Evolutionary conservation across 2,797 vertebrate species (phyloP).

Genomic region (Carduelis carduelis): DNA sequence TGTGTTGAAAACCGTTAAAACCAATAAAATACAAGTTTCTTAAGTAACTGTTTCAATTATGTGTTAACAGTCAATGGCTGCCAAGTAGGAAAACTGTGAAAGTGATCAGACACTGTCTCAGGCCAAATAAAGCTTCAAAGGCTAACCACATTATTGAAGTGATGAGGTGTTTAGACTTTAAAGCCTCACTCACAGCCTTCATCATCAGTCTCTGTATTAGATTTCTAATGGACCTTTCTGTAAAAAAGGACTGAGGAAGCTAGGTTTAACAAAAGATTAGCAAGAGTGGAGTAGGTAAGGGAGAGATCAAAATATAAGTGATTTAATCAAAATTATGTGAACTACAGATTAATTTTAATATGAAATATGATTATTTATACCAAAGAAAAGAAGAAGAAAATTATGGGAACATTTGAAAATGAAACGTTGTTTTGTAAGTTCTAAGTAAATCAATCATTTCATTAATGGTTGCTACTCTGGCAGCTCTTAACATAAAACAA

Average conservation of each 20-base stretch:
- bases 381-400: background rate
- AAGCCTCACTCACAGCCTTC: background rate
- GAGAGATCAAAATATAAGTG: background rate
- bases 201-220: background rate
- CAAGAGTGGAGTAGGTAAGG: background rate
- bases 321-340: background rate
- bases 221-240: background rate
- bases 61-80: conserved; percentile 21
- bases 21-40: background rate
- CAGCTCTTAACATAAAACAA: background rate
- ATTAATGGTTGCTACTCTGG: background rate
- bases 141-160: background rate
- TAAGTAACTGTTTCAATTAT: conserved; percentile 10
- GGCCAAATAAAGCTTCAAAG: conserved; percentile 46
- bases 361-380: background rate
- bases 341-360: background rate
- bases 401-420: background rate
- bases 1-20: background rate
- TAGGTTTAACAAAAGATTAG: background rate
- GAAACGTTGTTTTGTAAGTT: background rate
- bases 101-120: conserved; percentile 15
- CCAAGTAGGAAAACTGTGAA: conserved; percentile 23
- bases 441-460: background rate
- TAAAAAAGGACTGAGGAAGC: background rate
- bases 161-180: conserved; percentile 53